Evolutionary conservation across 2,888 invertebrate genomes (phyloP).

Genomic region (Luperina nickerlii): DNA sequence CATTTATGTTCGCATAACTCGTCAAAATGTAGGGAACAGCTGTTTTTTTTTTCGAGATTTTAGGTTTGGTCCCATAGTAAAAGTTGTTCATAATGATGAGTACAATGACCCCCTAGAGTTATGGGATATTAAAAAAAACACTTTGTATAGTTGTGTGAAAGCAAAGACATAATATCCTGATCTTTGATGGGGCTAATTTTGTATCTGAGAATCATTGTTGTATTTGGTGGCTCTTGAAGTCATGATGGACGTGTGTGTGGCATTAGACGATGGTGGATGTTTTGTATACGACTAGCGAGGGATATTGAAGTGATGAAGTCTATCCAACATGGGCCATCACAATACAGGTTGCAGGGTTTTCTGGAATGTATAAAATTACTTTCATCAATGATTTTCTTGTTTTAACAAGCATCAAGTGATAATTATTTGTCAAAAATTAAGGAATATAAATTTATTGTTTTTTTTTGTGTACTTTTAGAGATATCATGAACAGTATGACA

Average conservation of each 20-base stretch:
- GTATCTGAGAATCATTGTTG: not conserved
- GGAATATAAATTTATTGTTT: conserved; percentile 24
- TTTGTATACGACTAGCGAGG: conserved; percentile 11
- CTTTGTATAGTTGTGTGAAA: conserved; percentile 6
- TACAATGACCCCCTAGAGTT: too few relatives aligned
- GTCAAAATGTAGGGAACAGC: too few relatives aligned
- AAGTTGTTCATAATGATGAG: too few relatives aligned
- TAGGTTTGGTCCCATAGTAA: too few relatives aligned
- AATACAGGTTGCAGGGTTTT: not conserved
- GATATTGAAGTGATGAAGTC: not conserved
- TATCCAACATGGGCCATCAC: conserved; percentile 4
- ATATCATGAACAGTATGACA: conserved; percentile 15
- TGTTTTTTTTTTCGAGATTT: too few relatives aligned
- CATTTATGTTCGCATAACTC: too few relatives aligned
- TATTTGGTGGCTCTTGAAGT: not conserved
- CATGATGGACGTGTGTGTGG: conserved; percentile 3
- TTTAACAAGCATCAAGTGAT: conserved; percentile 3
- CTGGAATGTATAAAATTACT: conserved; percentile 3
- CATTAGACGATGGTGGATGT: not conserved
- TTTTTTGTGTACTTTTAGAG: conserved; percentile 13
- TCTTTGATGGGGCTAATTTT: not conserved
- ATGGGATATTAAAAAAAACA: too few relatives aligned
- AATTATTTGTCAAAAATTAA: not conserved
- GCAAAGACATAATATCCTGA: not conserved
- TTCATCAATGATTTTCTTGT: not conserved